Conservation (phyloP, 92 coral and sea anemone species). For the Siderastrea radians region DNA sequence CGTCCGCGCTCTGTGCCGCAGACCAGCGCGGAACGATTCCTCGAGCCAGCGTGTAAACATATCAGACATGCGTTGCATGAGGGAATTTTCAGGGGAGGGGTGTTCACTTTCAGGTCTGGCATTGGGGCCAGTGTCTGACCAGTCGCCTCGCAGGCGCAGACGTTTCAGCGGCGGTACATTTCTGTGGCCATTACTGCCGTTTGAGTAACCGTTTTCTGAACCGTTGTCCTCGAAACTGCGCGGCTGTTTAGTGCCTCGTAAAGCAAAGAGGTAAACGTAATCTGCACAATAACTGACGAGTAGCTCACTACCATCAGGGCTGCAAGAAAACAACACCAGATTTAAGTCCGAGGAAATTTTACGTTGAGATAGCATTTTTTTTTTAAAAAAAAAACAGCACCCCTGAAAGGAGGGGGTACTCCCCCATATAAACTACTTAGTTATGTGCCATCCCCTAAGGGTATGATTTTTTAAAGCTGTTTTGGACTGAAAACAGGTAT, state of each 20-base stretch:
- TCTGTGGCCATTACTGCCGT: constrained; percentile 63
- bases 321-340: constrained; percentile 15
- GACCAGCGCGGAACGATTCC: constrained; percentile 92
- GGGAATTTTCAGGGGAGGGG: constrained; percentile 81
- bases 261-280: constrained; percentile 87
- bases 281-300: constrained; percentile 98
- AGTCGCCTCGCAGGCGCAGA: constrained; percentile 96
- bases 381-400: not conserved
- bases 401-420: not conserved
- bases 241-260: constrained; percentile 68
- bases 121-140: constrained; percentile 99
- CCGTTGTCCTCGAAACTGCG: constrained; percentile 35
- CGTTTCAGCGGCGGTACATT: constrained; percentile 91
- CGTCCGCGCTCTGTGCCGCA: constrained; percentile 78
- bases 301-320: constrained; percentile 91
- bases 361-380: too few relatives aligned
- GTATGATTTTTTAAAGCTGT: too few relatives aligned
- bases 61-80: constrained; percentile 98
- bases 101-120: constrained; percentile 99
- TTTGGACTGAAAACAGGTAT: too few relatives aligned
- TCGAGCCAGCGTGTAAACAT: constrained; percentile 98
- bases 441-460: too few relatives aligned
- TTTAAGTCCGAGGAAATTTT: not conserved
- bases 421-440: too few relatives aligned
- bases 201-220: constrained; percentile 62